Evolutionary conservation across 2,888 invertebrate species (phyloP), one percentile per base, ranked within the genome.

Genomic region (Pristionchus exspectatus): DNA sequence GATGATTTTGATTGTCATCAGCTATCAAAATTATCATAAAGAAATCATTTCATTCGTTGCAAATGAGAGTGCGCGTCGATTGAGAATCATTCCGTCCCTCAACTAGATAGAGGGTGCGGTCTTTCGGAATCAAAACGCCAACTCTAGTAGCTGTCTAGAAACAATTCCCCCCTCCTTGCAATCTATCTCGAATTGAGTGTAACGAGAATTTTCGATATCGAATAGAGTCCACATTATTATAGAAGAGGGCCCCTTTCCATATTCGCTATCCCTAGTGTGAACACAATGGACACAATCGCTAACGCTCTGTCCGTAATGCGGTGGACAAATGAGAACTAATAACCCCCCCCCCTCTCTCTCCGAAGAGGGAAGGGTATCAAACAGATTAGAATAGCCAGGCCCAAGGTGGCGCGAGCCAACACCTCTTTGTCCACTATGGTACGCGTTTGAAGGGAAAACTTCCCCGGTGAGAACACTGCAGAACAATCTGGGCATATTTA

Each of bases 271-370:
- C 72, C 30, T 18, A 33, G 30, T 72, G 81, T 54, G 81, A 81
- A 81, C 81, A 27, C 81, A 44, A 24, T 38, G 74, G 74, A 38
- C 74, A 38, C 74, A 74, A 74, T 38, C 81, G n/a, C n/a, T 9
- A 16, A 21, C 27, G 50, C 77, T 33, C 44, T 24, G 50, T 21
- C 44, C 10, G n/a, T 81, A 81, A 81, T 81, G 81, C 81, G 81
- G 14, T 24, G 50, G 81, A 81, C 81, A 81, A 81, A 81, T 81
- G 44, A 54, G 50, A 81, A 81, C 81, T 81, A 81, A 81, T 81
- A 81, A 81, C 50, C 50, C 74, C 33, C 38, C 14, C 72, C 74
- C n/a, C n/a, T n/a, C n/a, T n/a, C n/a, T n/a, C 18, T 66, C 10
- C 30, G 74, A 21, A 21, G 38, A 21, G 44, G 81, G 33, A 50